These are phyloP conservation scores for Macropis europaea DNA, from an alignment of 2,888 invertebrate genomes.

Conservation along the genomic window DNA sequence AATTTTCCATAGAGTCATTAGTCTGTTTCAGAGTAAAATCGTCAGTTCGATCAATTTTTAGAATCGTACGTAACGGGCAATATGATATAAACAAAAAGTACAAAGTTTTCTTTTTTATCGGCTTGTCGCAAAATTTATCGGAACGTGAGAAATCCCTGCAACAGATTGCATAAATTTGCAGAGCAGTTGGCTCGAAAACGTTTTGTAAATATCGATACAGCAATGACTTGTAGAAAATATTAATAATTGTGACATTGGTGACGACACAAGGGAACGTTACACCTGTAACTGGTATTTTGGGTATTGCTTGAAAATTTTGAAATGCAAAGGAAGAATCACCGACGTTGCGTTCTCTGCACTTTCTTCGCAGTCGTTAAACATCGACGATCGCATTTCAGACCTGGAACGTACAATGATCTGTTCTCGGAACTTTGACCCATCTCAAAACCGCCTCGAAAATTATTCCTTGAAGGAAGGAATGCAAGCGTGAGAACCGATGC, in stretches of 20 bases:
- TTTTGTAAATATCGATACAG: no score
- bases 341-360: background rate
- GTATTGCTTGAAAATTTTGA: background rate
- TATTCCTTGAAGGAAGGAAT: background rate
- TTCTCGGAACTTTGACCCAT: constrained; percentile 13
- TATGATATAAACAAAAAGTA: no score
- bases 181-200: no score
- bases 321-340: background rate
- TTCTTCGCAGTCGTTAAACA: background rate
- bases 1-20: background rate
- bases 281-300: no score
- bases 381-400: background rate
- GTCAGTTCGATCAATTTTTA: background rate
- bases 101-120: background rate
- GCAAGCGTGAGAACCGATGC: background rate
- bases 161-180: no score
- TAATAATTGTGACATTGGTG: no score
- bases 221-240: no score
- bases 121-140: background rate
- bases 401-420: background rate
- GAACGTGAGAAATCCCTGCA: no score
- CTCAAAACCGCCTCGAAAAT: background rate
- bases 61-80: no score
- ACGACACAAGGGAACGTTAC: no score
- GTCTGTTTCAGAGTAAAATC: background rate